A percentile compares a stretch with the other conserved stretches of the same genome.
Conservation (phyloP, 1,140 invertebrate species). For the Drosophila pseudoananassae region DNA sequence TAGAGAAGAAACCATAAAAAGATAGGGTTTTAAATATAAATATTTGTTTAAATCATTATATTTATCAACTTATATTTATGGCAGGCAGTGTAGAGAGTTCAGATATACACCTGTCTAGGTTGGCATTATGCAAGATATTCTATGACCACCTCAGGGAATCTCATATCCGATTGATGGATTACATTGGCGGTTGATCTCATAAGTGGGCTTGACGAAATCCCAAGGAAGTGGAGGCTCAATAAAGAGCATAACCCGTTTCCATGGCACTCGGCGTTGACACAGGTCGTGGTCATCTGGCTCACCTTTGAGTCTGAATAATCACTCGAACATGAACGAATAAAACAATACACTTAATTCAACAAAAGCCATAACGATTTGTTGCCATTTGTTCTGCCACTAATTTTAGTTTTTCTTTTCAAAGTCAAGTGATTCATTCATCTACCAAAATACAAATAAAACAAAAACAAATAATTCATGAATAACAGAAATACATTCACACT, state of each 20-base stretch:
- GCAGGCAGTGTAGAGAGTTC: not conserved
- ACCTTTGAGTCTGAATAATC: constrained; percentile 10
- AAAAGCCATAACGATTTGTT: constrained; percentile 30
- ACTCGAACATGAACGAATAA: constrained; percentile 27
- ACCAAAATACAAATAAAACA: constrained; percentile 34
- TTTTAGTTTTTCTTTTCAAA: constrained; percentile 80
- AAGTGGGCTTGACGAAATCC: constrained; percentile 18
- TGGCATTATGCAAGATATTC: constrained; percentile 48
- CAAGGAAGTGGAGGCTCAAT: constrained; percentile 21
- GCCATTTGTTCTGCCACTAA: constrained; percentile 60
- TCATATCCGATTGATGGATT: constrained; percentile 37
- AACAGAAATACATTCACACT: constrained; percentile 14
- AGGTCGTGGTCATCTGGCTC: constrained; percentile 25
- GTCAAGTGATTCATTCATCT: constrained; percentile 72
- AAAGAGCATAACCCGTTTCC: constrained; percentile 18
- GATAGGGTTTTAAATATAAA: too few species aligned
- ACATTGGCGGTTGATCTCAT: constrained; percentile 38
- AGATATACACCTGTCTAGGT: constrained; percentile 32
- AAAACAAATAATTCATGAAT: constrained; percentile 23
- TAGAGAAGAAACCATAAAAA: too few species aligned
- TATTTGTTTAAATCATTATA: not conserved
- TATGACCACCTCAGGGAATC: constrained; percentile 39
- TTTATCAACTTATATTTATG: not conserved
- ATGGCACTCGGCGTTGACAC: constrained; percentile 22
- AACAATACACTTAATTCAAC: constrained; percentile 43